Conservation (phyloP, 2,797 vertebrate genomes). For the Eleutherodactylus coqui region DNA sequence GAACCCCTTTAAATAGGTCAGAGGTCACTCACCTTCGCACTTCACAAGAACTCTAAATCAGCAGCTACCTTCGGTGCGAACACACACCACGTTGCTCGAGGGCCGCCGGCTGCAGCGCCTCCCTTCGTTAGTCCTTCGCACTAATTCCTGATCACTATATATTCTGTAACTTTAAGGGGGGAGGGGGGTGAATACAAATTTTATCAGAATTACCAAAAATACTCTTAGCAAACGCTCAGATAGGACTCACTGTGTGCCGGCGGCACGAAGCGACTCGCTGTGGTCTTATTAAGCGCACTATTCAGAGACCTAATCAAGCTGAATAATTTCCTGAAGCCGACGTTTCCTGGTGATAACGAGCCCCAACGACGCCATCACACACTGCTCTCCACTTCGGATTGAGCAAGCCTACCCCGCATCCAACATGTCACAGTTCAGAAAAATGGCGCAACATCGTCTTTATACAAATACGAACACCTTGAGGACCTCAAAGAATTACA, state of each 20-base stretch:
- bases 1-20: too few relatives aligned
- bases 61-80: too few relatives aligned
- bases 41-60: too few relatives aligned
- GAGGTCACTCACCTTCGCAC: too few relatives aligned
- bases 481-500: too few relatives aligned
- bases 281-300: background rate
- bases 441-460: too few relatives aligned
- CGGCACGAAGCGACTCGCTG: background rate
- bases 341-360: conserved; percentile 46
- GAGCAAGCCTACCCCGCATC: background rate
- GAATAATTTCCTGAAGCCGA: conserved; percentile 50
- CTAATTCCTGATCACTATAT: background rate
- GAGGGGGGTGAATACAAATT: too few relatives aligned
- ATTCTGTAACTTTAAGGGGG: too few relatives aligned
- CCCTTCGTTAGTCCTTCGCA: background rate
- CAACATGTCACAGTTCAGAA: too few relatives aligned
- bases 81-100: too few relatives aligned
- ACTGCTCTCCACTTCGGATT: background rate
- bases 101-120: too few relatives aligned
- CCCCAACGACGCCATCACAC: background rate
- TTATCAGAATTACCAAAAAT: conserved; percentile 5
- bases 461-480: too few relatives aligned
- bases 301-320: conserved; percentile 16
- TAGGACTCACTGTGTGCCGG: background rate
- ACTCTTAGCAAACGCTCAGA: background rate